Base-by-base conservation (phyloP, 2,113 vertebrate species). In the Chloroceryle aenea region DNA sequence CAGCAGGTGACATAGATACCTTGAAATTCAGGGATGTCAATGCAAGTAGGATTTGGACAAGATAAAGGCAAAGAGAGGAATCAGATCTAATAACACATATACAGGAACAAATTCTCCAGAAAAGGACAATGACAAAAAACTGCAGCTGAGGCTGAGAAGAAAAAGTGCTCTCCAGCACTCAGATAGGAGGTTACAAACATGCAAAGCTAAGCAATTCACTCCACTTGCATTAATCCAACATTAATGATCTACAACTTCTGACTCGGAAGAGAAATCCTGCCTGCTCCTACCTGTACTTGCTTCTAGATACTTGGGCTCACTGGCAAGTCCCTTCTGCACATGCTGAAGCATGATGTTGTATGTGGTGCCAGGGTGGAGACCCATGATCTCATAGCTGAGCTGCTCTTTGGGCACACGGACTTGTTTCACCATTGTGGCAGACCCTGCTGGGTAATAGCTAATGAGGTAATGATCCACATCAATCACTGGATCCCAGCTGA, bases 391-490 rank as follows among this genome's bases (percentile, higher is more conserved):
- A 61, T 98, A 98, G 85, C 93, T 98, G 92, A 98, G 97, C 68
- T 98, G 97, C 30, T 97, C 97, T 96, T 98, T 98, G 87, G 98
- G 95, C 81, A 99, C 94, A 1, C 19, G 67, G 90, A 98, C 90
- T 95, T 98, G 89, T 92, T 98, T 92, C 74, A 90, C 73, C 10
- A 94, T 62, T 9, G 61, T 82, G 80, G 98, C 95, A 21, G 97
- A 75, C 14, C 95, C 97, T 90, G 98, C 90, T 3, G 98, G 98
- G 78, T 98, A 97, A 96, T 98, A 98, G 78, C 95, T 98, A 77
- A 99, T 87, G 67, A 99, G 75, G 59, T 99, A 99, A 97, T 98
- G 97, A 77, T 99, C 98, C 26, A 98, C 98, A 34, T 98, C 97
- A 9, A 50, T 81, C 78, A 98, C 89, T 4, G 97, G 95, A 92